Conservation (phyloP, 2,888 invertebrate genomes). For the Meiosimyza decipiens region DNA sequence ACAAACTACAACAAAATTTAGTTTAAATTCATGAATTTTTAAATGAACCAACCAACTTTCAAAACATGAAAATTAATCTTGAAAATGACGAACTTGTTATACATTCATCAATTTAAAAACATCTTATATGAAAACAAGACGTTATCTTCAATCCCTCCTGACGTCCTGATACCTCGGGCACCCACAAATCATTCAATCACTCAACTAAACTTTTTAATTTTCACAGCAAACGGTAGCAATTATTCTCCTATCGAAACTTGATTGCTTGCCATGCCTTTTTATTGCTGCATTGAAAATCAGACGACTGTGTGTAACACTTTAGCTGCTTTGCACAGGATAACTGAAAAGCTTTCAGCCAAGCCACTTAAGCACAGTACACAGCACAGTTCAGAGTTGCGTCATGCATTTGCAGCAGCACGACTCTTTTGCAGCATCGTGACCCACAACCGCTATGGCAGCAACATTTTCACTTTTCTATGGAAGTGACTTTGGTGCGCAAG, state of each 20-base stretch:
- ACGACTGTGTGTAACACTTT: slow-evolving; percentile 4
- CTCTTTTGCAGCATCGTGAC: neutral
- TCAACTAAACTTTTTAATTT: neutral
- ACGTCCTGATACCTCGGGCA: no score
- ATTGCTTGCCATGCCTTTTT: neutral
- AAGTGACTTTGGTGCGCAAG: slow-evolving; percentile 5
- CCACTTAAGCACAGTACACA: slow-evolving; percentile 9
- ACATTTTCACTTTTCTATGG: slow-evolving; percentile 1
- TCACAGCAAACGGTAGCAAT: neutral
- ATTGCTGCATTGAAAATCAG: slow-evolving; percentile 4
- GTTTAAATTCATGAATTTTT: no score
- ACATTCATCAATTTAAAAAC: no score
- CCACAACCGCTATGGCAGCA: neutral
- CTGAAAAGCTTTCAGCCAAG: slow-evolving; percentile 4
- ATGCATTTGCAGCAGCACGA: neutral
- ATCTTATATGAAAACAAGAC: no score
- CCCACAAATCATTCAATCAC: neutral
- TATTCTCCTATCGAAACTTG: neutral
- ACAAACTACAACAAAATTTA: no score
- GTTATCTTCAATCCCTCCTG: no score
- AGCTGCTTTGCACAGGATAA: slow-evolving; percentile 21
- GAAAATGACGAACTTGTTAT: no score
- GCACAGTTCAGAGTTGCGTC: neutral
- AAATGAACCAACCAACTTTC: no score
- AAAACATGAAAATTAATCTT: no score